Base-by-base conservation (phyloP, 2,797 vertebrate genomes). In the Scolopax bukidnonensis region DNA sequence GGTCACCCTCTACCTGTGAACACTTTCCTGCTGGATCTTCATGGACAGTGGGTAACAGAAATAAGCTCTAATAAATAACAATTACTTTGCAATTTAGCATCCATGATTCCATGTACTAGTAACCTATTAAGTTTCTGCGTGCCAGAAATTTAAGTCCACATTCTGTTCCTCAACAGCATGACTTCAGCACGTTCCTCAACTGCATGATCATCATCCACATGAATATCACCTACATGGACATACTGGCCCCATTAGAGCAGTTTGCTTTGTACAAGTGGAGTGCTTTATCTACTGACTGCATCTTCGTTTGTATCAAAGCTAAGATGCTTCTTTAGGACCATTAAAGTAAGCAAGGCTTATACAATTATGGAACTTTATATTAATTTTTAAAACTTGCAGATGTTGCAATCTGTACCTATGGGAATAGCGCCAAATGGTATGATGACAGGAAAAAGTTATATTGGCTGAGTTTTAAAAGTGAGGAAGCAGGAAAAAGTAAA, bases 331-430 rank as follows among this genome's bases (percentile, higher is more conserved):
- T 77, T 84, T 70, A 77, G 70, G 64, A 88, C 59, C 56, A 64
- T 61, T 85, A 87, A 64, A 91, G 77, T 12, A 12, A 95, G 30
- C 60, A 74, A 68, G 83, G 68, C 60, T 81, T 75, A 84, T 51
- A 59, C 57, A 85, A 83, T 80, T 75, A 89, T 0, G 0, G 71
- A 95, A 78, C 69, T 94, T 94, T 14, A 45, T 85, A 95, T 90
- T 89, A 77, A 90, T 89, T 95, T 95, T 96, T 97, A 65, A 94
- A 96, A 83, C 71, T 83, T 89, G 81, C 87, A 96, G 93, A 95
- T 95, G 81, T 92, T 92, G 75, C 86, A 87, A 40, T 92, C 86
- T 96, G 78, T 71, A 68, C 68, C 16, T 36, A 36, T 14, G 64
- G 75, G 92, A 95, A 82, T 32, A 78, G 73, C 1, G n/a, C 81